Base-by-base conservation (phyloP, 2,797 vertebrate species). In the Helostoma temminkii region DNA sequence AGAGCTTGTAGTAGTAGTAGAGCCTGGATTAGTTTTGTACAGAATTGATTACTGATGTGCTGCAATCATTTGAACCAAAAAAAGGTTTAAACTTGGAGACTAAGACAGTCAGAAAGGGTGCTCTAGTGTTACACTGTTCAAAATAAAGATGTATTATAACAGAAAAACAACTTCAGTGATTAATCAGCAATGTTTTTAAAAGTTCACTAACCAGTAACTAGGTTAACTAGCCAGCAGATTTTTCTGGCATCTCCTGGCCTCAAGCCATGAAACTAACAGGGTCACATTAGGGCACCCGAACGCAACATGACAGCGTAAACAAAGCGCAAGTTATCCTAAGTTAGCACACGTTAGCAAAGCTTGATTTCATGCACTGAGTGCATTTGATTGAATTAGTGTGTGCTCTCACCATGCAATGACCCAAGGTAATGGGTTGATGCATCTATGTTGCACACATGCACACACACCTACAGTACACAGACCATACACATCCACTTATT, bases 381-480 rank as follows among this genome's bases (percentile, higher is more conserved):
- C 78, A 75, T 77, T 80, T 76, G 87, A 88, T 89, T 88, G 80
- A 77, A 88, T 91, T 82, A 88, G 75, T 83, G 56, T 72, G 73
- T 53, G 66, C 77, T 66, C 67, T 85, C 71, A 77, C 74, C 82
- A 82, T 37, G 82, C 81, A 55, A 7, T 78, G 86, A 88, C 78
- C 85, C 77, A 76, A 43, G 56, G 66, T 85, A 89, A 89, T 85
- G 69, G 47, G n/a, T 70, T 49, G 78, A 76, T 81, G 81, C 72
- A 45, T 81, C 76, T 53, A 42, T 57, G 78, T 37, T 60, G 66
- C 58, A 72, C 28, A 5, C 70, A 54, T 34, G 50, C 78, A 64
- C 71, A 4, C 75, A 66, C 63, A 74, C 62, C 64, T 74, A 60
- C 26, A 19, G 30, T n/a, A 69, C 73, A 71, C 64, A 68, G 58